phyloP scores from a whole-genome alignment of 2,888 invertebrate species.

The Axea sp. region DNA sequence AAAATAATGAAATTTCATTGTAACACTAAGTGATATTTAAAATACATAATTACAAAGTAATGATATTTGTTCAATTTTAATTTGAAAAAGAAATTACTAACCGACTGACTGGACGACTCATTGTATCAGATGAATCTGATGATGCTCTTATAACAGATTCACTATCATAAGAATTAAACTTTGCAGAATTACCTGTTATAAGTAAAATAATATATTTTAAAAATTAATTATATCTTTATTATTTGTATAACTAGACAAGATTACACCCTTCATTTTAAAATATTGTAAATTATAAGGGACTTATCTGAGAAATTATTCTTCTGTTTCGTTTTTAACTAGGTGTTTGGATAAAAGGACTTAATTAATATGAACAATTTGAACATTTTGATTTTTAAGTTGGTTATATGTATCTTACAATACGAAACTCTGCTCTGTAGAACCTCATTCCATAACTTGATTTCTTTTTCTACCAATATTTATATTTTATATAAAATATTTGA shows the following conservation, averaged over 20 bases:
- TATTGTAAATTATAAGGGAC: constrained; percentile 55
- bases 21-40: too few relatives aligned
- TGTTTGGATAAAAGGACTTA: constrained; percentile 6
- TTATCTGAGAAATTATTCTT: constrained; percentile 2
- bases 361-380: constrained; percentile 2
- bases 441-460: constrained; percentile 11
- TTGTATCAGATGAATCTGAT: constrained; percentile 75
- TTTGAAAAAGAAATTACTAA: constrained; percentile 69
- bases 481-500: too few relatives aligned
- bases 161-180: constrained; percentile 73
- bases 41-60: too few relatives aligned
- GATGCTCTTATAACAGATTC: constrained; percentile 73
- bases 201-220: too few relatives aligned
- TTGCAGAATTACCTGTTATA: constrained; percentile 68
- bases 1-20: too few relatives aligned
- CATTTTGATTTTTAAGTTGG: constrained; percentile 21
- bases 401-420: constrained; percentile 13
- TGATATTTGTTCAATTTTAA: too few relatives aligned
- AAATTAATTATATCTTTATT: too few relatives aligned
- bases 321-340: not conserved
- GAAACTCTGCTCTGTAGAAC: constrained; percentile 18
- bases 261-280: too few relatives aligned
- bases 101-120: constrained; percentile 81
- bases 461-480: constrained; percentile 6
- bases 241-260: too few relatives aligned